phyloP scores from a whole-genome alignment of 2,797 vertebrate species.

The Paramormyrops hopkinsi region DNA sequence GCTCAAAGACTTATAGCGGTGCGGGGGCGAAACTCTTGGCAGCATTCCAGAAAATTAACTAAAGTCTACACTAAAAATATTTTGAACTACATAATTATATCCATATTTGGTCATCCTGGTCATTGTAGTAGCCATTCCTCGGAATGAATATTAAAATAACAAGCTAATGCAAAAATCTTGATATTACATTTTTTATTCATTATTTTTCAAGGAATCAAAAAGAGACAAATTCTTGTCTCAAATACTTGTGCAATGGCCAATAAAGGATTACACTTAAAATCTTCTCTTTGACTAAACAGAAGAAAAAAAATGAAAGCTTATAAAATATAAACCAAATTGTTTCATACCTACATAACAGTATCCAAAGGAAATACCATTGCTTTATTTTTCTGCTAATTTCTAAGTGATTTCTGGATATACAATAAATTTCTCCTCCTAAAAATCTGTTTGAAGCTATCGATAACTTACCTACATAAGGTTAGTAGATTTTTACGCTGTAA shows the following conservation, averaged over 20 bases:
- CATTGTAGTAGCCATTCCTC: background rate
- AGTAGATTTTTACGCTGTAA: background rate
- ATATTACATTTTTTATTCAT: background rate
- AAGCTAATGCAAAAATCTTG: background rate
- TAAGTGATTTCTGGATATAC: background rate
- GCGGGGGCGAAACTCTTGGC: background rate
- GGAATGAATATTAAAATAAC: background rate
- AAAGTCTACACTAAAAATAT: background rate
- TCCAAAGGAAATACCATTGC: background rate
- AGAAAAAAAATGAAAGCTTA: background rate
- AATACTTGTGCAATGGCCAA: background rate
- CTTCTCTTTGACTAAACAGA: background rate
- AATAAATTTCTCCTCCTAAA: background rate
- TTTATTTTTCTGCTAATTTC: background rate
- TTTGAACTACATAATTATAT: background rate
- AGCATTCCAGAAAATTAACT: background rate
- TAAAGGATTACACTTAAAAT: background rate
- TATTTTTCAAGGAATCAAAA: background rate
- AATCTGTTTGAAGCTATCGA: background rate
- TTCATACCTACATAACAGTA: background rate
- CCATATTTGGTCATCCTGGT: background rate
- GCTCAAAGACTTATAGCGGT: background rate
- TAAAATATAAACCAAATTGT: background rate
- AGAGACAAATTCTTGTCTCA: background rate
- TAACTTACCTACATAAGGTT: background rate